Base-by-base conservation (phyloP, 2,113 vertebrate genomes). In the Cyprinus carpio region DNA sequence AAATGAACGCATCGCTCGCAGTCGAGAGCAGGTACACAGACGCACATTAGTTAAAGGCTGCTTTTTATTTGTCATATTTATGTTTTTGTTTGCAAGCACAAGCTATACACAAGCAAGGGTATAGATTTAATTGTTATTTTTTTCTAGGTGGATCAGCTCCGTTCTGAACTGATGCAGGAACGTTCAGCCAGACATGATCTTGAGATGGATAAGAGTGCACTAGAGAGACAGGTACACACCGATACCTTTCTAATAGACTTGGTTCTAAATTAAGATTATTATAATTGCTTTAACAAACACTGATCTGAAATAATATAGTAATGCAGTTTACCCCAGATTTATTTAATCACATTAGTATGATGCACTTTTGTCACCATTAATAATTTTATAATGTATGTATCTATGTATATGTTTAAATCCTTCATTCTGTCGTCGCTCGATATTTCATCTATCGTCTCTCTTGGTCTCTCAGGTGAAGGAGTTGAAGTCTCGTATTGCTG, bases 91-190 rank as follows among this genome's bases (percentile, higher is more conserved):
- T 43, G 37, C 37, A 43, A 43, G 20, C 37, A 65, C 6, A 29
- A 15, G 27, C 13, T 5, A 11, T 65, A 31, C 62, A 16, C 25
- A n/a, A 60, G 8, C 12, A 40, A 1, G 9, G 20, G 13, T 51
- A 40, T 27, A 43, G 0, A 37, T 29, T 16, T 80, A 16, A n/a
- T 18, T 25, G 58, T 25, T 40, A 64, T 75, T 65, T 58, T 37
- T 37, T 78, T 79, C 81, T 87, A 99, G 98, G 93, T 97, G 20
- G 98, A 99, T 85, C 97, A 98, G 90, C 92, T 98, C 15, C 95
- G 97, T 2, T 93, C 96, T 0, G 98, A 99, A 86, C 94, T 99
- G 85, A 94, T 98, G 94, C 97, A 98, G 84, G 97, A 99, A 60
- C 95, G 97, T 0, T 94, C 96, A 0, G 92, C 91, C 2, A 93